Percentiles rank a stretch among this genome's conserved stretches.
Evolutionary conservation across 1,140 invertebrate species (phyloP).

Genomic region (Cataglyphis hispanica): DNA sequence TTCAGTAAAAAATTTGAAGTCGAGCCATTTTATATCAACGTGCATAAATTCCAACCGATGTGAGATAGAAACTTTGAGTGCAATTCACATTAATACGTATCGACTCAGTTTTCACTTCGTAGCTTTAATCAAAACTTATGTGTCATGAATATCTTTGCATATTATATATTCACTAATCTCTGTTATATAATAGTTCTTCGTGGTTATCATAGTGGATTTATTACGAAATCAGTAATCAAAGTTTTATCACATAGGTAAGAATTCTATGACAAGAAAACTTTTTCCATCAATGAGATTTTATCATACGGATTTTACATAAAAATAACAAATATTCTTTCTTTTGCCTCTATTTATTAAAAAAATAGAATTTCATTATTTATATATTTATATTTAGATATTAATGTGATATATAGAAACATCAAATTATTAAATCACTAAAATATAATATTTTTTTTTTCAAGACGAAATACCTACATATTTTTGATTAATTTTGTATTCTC

Average conservation of each 20-base stretch:
- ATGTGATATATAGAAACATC: not conserved
- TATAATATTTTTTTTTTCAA: not conserved
- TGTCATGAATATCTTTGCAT: not conserved
- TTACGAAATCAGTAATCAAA: not conserved
- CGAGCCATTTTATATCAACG: not conserved
- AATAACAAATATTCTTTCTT: slow-evolving; percentile 5
- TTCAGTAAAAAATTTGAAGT: not conserved
- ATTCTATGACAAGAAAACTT: not conserved
- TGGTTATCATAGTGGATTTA: not conserved
- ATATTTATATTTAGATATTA: not conserved
- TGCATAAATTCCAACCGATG: not conserved
- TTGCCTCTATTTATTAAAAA: not conserved
- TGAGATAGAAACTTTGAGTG: not conserved
- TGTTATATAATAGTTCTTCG: not conserved
- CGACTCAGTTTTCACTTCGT: slow-evolving; percentile 4
- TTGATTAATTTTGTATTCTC: not conserved
- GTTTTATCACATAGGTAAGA: not conserved
- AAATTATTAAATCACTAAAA: not conserved
- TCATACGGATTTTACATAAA: not conserved
- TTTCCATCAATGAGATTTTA: not conserved
- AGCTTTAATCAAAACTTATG: slow-evolving; percentile 34
- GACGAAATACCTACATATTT: not conserved
- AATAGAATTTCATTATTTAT: not conserved
- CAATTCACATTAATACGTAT: slow-evolving; percentile 3
- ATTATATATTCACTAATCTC: not conserved